A percentile compares a stretch with the other conserved stretches of the same genome.
Conservation (phyloP, 2,888 invertebrate genomes). For the Ryuthela nishihirai region DNA sequence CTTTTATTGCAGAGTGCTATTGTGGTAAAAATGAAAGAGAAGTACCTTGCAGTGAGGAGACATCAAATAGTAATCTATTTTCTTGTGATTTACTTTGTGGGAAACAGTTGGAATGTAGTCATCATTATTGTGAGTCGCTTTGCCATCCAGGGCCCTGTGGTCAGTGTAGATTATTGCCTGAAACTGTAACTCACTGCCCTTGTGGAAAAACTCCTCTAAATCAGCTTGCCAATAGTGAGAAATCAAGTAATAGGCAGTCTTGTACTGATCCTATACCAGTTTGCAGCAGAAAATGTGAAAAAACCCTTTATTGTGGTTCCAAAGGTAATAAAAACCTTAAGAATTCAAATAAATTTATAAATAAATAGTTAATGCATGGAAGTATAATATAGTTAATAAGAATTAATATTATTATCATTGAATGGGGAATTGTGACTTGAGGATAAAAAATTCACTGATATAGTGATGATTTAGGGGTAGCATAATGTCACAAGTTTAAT, state of each 20-base stretch:
- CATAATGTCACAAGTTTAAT: too few relatives aligned
- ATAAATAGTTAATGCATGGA: too few relatives aligned
- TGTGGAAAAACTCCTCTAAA: conserved; percentile 65
- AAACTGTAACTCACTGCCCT: conserved; percentile 64
- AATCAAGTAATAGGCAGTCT: conserved; percentile 54
- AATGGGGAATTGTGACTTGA: too few relatives aligned
- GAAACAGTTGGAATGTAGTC: conserved; percentile 65
- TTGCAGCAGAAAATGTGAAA: conserved; percentile 38
- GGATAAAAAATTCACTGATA: too few relatives aligned
- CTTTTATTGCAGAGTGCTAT: conserved; percentile 59
- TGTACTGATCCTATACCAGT: conserved; percentile 79
- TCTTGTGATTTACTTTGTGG: conserved; percentile 67
- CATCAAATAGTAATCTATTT: conserved; percentile 55
- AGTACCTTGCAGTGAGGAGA: conserved; percentile 61
- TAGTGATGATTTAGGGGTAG: too few relatives aligned
- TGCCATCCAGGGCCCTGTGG: conserved; percentile 69
- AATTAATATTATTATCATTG: too few relatives aligned
- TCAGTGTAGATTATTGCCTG: conserved; percentile 61
- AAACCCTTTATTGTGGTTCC: conserved; percentile 49
- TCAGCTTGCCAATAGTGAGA: conserved; percentile 33
- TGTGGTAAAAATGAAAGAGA: conserved; percentile 64
- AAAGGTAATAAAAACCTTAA: too few relatives aligned
- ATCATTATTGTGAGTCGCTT: conserved; percentile 64
- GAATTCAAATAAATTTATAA: too few relatives aligned
- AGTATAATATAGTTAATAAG: too few relatives aligned